Evolutionary conservation across 2,113 vertebrate genomes (phyloP).

Genomic region (Aldabrachelys gigantea): DNA sequence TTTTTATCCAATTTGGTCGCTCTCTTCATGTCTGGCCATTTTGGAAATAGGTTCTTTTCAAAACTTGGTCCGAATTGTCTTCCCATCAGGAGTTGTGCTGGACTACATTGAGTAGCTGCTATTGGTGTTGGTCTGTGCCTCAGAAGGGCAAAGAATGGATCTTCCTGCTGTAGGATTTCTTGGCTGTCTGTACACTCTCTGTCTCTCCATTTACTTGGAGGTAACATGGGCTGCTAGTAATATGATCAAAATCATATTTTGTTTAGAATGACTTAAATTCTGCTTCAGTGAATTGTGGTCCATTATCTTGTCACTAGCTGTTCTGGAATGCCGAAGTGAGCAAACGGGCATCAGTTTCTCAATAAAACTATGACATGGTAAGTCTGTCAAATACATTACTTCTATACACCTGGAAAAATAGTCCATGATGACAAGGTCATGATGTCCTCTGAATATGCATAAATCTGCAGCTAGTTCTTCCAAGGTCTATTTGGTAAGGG

Average conservation of each 20-base stretch:
- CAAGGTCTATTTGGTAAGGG: too few relatives aligned
- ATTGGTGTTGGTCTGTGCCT: not conserved
- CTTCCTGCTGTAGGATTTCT: not conserved
- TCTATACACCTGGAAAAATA: not conserved
- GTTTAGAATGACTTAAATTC: not conserved
- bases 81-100: not conserved
- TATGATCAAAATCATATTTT: not conserved
- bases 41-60: not conserved
- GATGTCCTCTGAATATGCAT: not conserved
- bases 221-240: not conserved
- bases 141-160: not conserved
- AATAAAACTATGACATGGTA: not conserved
- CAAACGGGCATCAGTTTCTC: not conserved
- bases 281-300: not conserved
- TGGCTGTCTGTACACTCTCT: not conserved
- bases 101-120: not conserved
- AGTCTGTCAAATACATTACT: not conserved
- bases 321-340: not conserved
- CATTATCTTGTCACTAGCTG: not conserved
- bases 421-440: not conserved
- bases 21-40: not conserved
- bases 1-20: not conserved
- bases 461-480: not conserved
- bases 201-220: not conserved
- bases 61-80: not conserved